Evolutionary conservation across 2,797 vertebrate species (phyloP), one percentile per base, ranked within the genome.

Genomic region (Microctenopoma stevenorrisi): DNA sequence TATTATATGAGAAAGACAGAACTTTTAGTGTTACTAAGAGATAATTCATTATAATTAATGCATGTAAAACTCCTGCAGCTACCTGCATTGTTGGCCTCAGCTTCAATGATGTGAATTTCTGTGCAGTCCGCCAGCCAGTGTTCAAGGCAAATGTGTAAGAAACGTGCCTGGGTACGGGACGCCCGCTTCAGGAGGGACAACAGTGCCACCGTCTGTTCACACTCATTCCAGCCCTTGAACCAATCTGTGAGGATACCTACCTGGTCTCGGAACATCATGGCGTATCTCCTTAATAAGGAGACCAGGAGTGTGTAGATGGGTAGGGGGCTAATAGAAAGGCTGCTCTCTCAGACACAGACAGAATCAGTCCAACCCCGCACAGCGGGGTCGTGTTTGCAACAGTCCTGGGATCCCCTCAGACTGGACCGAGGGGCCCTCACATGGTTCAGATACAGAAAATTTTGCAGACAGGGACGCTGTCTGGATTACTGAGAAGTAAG

Each of bases 181-280:
- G 95, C 95, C 75, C 96, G 94, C 92, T 98, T 98, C 86, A 98
- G 93, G 85, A 98, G 95, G 8, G 97, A 96, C 66, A 98, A 92
- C 81, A 98, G 95, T 26, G 97, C 97, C 90, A 98, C 97, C 2
- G 97, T 98, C 94, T 98, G 97, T 89, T 98, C 97, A 74, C 97
- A 98, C 91, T 98, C 97, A 74, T 98, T 98, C 97, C 97, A 98
- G 90, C 96, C 95, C 84, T 97, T 97, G 89, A 98, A 98, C 97
- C 97, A 98, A 89, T 97, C 96, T 64, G 97, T 96, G 66, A 98
- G 94, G 89, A 97, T 96, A 89, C 96, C 95, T 89, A 98, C 97
- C 93, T 98, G 97, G 92, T 98, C 97, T 92, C 97, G 95, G 96
- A 98, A 98, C 96, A 98, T 98, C 97, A 98, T 98, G 95, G 93